A percentile compares a stretch with the other conserved stretches of the same genome.
These are phyloP conservation scores for Megaleporinus macrocephalus DNA, from an alignment of 2,113 vertebrate species.

Conservation along the genomic window DNA sequence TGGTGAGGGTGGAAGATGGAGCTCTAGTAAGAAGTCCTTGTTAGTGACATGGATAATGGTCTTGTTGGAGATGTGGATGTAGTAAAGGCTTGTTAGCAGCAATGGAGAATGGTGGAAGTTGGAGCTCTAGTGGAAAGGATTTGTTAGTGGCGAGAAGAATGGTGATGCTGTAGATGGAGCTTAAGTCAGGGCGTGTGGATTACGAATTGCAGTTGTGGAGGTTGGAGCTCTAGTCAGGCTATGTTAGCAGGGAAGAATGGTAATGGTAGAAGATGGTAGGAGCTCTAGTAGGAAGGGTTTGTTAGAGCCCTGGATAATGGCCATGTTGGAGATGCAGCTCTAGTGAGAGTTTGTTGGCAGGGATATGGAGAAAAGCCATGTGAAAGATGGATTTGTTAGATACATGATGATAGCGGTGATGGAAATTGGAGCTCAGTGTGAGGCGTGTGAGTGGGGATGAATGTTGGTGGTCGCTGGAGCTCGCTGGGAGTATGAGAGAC, in stretches of 20 bases:
- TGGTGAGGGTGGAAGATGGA: too few species aligned
- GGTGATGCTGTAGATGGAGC: too few species aligned
- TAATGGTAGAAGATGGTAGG: too few species aligned
- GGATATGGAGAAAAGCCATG: neutral
- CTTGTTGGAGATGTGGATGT: neutral
- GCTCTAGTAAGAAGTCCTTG: neutral
- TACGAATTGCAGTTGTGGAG: too few species aligned
- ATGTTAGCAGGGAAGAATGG: too few species aligned
- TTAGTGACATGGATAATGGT: neutral
- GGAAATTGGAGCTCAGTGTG: neutral
- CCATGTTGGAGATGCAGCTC: neutral
- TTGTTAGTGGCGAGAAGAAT: too few species aligned
- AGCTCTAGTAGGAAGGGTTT: too few species aligned
- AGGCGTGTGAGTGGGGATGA: neutral
- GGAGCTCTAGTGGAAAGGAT: neutral
- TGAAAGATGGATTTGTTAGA: neutral
- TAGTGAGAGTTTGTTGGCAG: neutral
- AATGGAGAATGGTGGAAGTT: neutral
- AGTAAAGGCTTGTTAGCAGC: neutral
- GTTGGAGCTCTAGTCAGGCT: too few species aligned
- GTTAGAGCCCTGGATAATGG: neutral
- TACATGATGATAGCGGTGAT: neutral
- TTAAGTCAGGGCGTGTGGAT: too few species aligned
- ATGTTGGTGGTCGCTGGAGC: constrained; percentile 60
- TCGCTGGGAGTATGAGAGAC: constrained; percentile 67